Base-by-base conservation (phyloP, 2,888 invertebrate species). In the Perdita meconis region DNA sequence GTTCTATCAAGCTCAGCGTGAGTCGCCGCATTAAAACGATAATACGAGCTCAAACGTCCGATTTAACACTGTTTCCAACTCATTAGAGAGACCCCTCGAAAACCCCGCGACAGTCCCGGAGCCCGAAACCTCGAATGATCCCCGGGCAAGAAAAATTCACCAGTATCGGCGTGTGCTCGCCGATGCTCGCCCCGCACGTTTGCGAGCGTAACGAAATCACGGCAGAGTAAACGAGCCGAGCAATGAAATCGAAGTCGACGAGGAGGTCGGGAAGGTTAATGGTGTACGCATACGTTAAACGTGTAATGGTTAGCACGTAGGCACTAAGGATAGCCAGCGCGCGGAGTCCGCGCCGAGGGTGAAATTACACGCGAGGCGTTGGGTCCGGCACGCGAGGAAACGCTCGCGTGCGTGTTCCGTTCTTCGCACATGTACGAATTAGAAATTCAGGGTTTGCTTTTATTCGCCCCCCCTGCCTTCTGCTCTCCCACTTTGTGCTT, bases 241-340 rank as follows among this genome's bases (percentile, higher is more conserved):
- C 67, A 60, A 65, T 70, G 78, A 78, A 84, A 81, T 84, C 84
- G 78, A 83, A 83, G 79, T 76, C 71, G 84, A 57, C 70, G 75
- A 63, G 73, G 74, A 82, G 69, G 79, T 76, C 74, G 61, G 66
- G 72, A 78, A 82, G 81, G 84, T 82, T 85, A 85, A 87, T 86
- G 86, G 84, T 76, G 85, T 84, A 87, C 85, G 81, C 87, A 84
- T 87, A 87, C 86, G 86, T 83, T 86, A 87, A 86, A 84, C 80
- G 85, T 85, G 86, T 87, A 86, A 89, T 82, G 85, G 81, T 72
- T 77, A 53, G 66, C 78, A 78, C 61, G 82, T 80, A 73, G 81
- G 51, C 67, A 44, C 63, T 63, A 60, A 53, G 56, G 63, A 78
- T 34, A 63, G 81, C 78, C 66, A 57, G 64, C 34, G n/a, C 42